Evolutionary conservation across 2,888 invertebrate species (phyloP), one percentile per base, ranked within the genome.

Genomic region (Epicampocera succincta): DNA sequence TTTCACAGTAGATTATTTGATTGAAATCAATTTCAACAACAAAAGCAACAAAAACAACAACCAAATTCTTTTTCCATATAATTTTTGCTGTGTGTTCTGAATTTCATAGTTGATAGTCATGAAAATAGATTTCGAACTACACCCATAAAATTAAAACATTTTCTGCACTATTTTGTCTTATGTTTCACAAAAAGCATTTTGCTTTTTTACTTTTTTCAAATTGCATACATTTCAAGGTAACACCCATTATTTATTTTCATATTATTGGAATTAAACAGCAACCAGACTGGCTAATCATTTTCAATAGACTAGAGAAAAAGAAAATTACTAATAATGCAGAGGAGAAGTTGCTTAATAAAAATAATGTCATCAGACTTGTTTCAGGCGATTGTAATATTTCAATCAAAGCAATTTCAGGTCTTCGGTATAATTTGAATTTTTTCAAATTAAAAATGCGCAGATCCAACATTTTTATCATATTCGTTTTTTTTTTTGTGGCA

Each of bases 61-160:
- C n/a, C n/a, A n/a, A n/a, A n/a, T 33, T 56, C n/a, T 5, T 61
- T 15, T 48, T 48, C 8, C 38, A 68, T 8, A 19, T 38, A 19
- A 58, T 17, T 58, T 40, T 46, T 46, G 44, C n/a, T 72, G 21
- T 33, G 52, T 38, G 46, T 42, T 60, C 9, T 19, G 29, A 9
- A 40, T 25, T 25, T 61, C 29, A 42, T 25, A 58, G 44, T 13
- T 52, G 1, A 40, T 71, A 71, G 25, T 60, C 12, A 44, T 33
- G 21, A 61, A 54, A 60, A 61, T 63, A 71, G 58, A 71, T 75
- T 78, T 74, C 75, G 78, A 82, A 82, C 78, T 82, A 82, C 78
- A 82, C 82, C 82, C 82, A 82, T 82, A 78, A 82, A 78, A 78
- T 82, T 78, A 82, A 82, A 82, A 33, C 71, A 71, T 66, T 82